Conservation (phyloP, 2,888 invertebrate species). For the Cryptosula pallasiana region DNA sequence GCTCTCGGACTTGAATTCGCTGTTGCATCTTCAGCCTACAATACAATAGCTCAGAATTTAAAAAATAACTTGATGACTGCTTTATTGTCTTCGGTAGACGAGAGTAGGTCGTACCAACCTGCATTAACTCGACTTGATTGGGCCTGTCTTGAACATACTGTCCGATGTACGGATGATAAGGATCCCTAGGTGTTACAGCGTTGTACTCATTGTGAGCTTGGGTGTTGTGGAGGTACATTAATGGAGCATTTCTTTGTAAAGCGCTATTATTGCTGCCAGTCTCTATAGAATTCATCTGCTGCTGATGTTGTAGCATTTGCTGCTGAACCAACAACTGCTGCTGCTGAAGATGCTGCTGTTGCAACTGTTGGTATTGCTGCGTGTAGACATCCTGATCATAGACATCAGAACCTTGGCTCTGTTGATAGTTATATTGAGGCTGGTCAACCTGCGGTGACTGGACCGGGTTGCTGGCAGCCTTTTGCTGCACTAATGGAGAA, state of each 20-base stretch:
- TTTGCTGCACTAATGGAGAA: not conserved
- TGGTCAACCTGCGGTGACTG: not conserved
- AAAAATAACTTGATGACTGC: no score
- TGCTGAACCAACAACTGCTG: constrained; percentile 18
- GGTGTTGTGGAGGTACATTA: not conserved
- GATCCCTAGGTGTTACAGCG: constrained; percentile 4
- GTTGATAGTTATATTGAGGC: not conserved
- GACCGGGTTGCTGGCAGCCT: not conserved
- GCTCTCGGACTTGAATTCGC: not conserved
- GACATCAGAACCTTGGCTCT: not conserved
- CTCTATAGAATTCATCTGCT: not conserved
- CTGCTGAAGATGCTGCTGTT: constrained; percentile 23
- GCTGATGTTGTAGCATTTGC: constrained; percentile 17
- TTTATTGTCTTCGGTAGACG: no score
- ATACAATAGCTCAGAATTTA: no score
- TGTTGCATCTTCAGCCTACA: not conserved
- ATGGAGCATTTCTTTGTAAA: constrained; percentile 2
- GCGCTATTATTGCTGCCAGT: not conserved
- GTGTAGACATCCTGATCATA: not conserved
- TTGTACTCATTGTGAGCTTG: not conserved
- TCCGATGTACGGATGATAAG: constrained; percentile 2
- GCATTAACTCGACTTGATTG: no score
- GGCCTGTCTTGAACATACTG: not conserved
- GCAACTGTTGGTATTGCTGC: not conserved
- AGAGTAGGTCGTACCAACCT: no score